Conservation (phyloP, 2,888 invertebrate species). For the Lithodes maja region DNA sequence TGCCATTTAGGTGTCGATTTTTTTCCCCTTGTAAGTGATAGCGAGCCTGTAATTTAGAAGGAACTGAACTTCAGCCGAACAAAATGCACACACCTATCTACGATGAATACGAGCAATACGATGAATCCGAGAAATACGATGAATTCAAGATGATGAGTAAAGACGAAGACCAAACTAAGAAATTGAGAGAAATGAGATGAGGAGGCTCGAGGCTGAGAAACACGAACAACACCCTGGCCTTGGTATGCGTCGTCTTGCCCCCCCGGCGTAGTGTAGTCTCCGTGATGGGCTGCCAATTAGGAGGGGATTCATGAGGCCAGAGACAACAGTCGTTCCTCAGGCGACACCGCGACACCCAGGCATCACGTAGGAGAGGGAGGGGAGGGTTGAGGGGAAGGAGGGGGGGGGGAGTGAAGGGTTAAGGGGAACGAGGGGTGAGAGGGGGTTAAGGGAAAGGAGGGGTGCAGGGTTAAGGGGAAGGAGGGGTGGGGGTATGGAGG, state of each 20-base stretch:
- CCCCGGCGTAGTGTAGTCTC: constrained; percentile 21
- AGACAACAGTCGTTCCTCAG: constrained; percentile 60
- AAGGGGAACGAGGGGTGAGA: constrained; percentile 5
- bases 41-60: no score
- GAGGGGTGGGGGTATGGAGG: not conserved
- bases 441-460: not conserved
- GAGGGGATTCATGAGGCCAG: constrained; percentile 49
- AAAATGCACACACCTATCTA: no score
- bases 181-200: not conserved
- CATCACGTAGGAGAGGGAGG: not conserved
- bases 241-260: constrained; percentile 44
- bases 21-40: no score
- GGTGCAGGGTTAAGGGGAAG: not conserved
- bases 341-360: constrained; percentile 31
- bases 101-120: no score
- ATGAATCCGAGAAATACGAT: no score
- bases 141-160: not conserved
- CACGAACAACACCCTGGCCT: not conserved
- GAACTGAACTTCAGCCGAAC: no score
- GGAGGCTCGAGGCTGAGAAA: not conserved
- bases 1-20: no score
- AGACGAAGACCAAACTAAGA: not conserved
- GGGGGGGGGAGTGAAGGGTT: not conserved
- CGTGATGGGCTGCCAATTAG: constrained; percentile 58
- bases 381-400: not conserved